These are phyloP conservation scores for Timema podura DNA, from an alignment of 2,888 invertebrate genomes.

Conservation along the genomic window DNA sequence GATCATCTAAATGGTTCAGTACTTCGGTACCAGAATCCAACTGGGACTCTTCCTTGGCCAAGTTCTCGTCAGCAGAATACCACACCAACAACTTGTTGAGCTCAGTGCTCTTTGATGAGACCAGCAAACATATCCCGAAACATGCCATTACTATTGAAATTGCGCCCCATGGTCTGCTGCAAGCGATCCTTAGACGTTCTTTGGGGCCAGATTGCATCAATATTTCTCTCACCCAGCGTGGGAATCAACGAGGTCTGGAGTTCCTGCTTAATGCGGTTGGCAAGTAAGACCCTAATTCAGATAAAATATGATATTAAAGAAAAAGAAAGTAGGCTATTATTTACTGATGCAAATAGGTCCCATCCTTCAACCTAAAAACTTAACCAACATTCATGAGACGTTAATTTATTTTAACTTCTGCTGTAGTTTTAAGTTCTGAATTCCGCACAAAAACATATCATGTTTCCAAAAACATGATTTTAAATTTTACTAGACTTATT, in stretches of 20 bases:
- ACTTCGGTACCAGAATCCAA: conserved; percentile 70
- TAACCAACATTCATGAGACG: too few species aligned
- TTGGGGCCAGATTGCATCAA: conserved; percentile 66
- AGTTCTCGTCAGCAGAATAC: conserved; percentile 77
- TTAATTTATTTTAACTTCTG: too few species aligned
- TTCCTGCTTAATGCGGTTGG: conserved; percentile 61
- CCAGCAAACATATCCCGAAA: conserved; percentile 69
- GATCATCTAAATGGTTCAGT: conserved; percentile 79
- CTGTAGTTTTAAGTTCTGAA: too few species aligned
- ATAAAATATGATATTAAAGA: too few species aligned
- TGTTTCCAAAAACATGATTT: too few species aligned
- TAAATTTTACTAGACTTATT: too few species aligned
- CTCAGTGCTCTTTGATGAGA: conserved; percentile 48
- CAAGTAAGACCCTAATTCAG: conserved; percentile 48
- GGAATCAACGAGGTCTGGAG: conserved; percentile 60
- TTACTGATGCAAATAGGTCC: too few species aligned
- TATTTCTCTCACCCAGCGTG: conserved; percentile 69
- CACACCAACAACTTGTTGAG: conserved; percentile 70
- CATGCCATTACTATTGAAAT: conserved; percentile 84
- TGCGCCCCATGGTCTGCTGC: conserved; percentile 85
- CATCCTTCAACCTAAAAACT: too few species aligned
- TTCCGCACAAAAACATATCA: too few species aligned
- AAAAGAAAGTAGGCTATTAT: too few species aligned
- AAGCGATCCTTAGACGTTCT: conserved; percentile 78
- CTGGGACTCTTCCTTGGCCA: conserved; percentile 65